Percentiles rank a stretch among this genome's conserved stretches.
Conservation (phyloP, 2,797 vertebrate species). For the Anguilla marmorata region DNA sequence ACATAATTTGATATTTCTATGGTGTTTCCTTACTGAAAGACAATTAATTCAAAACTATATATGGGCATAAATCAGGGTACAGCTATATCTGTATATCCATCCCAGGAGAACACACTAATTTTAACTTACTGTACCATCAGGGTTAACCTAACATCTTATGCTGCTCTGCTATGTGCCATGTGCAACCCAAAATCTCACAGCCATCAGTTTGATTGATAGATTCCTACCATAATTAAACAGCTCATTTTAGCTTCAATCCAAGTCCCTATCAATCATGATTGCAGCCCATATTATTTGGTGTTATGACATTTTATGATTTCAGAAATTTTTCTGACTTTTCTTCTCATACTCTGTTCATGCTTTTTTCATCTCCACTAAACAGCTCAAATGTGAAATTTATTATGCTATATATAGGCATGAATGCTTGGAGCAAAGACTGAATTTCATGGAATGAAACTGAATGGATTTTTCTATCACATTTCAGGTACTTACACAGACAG, state of each 20-base stretch:
- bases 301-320: background rate
- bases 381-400: background rate
- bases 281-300: background rate
- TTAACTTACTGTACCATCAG: background rate
- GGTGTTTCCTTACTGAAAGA: background rate
- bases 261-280: background rate
- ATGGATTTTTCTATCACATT: background rate
- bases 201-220: background rate
- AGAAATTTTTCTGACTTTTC: background rate
- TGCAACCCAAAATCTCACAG: background rate
- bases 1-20: background rate
- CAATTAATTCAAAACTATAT: background rate
- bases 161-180: background rate
- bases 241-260: background rate
- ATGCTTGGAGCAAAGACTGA: background rate
- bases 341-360: too few relatives aligned
- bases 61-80: background rate
- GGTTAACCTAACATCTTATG: background rate
- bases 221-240: background rate
- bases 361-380: background rate
- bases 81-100: background rate
- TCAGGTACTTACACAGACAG: background rate
- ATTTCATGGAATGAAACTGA: conserved; percentile 7
- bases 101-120: background rate
- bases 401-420: background rate